phyloP scores from a whole-genome alignment of 1,140 invertebrate genomes.

The Formica exsecta region DNA sequence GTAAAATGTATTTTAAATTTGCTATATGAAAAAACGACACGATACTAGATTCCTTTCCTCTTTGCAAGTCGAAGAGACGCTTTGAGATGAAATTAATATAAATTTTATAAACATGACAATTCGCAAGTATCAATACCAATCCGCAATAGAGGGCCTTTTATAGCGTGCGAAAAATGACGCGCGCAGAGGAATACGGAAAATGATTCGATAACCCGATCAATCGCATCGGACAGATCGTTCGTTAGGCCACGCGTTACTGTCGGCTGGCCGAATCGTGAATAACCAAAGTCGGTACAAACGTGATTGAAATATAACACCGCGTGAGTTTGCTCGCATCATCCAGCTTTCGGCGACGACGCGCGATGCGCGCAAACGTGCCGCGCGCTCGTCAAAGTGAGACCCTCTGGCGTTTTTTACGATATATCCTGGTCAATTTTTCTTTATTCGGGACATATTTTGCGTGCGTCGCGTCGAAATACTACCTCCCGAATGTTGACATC shows the following conservation, averaged over 20 bases:
- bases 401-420: constrained; percentile 71
- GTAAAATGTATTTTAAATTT: not conserved
- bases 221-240: constrained; percentile 77
- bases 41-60: not conserved
- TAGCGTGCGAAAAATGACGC: constrained; percentile 47
- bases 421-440: constrained; percentile 73
- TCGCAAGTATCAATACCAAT: constrained; percentile 3
- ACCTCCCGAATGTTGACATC: constrained; percentile 65
- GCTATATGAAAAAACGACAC: not conserved
- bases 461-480: constrained; percentile 63
- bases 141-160: constrained; percentile 1
- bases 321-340: constrained; percentile 74
- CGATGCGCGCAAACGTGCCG: constrained; percentile 34
- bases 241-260: constrained; percentile 74
- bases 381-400: constrained; percentile 72
- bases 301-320: constrained; percentile 76
- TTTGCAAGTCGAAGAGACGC: not conserved
- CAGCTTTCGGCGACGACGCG: constrained; percentile 70
- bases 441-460: constrained; percentile 70
- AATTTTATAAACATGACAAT: constrained; percentile 36
- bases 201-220: constrained; percentile 76
- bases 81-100: not conserved
- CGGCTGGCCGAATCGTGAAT: constrained; percentile 74
- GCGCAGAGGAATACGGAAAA: constrained; percentile 67
- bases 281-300: constrained; percentile 76